Conservation (phyloP, 2,888 invertebrate species). For the Seira ritae region DNA sequence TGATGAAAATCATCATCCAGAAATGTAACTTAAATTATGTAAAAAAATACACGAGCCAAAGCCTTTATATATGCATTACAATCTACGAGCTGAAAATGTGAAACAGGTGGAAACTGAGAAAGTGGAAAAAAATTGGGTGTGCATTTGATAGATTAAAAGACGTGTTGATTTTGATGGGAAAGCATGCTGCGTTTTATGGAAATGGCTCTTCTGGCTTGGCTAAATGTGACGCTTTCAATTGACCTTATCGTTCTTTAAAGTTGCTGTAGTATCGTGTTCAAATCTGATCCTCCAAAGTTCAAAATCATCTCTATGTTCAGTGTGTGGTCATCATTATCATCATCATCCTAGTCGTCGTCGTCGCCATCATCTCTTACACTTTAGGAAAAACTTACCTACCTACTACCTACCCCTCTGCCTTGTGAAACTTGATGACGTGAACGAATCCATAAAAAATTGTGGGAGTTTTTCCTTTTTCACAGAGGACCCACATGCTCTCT, state of each 20-base stretch:
- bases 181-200: conserved; percentile 62
- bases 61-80: not conserved
- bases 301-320: not conserved
- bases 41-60: conserved; percentile 4
- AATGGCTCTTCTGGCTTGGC: conserved; percentile 54
- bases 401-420: not conserved
- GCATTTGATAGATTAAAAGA: conserved; percentile 9
- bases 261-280: not conserved
- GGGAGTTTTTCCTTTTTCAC: not conserved
- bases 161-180: conserved; percentile 62
- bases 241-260: conserved; percentile 17
- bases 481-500: not conserved
- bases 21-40: not conserved
- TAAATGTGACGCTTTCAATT: conserved; percentile 51
- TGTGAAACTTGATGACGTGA: conserved; percentile 14
- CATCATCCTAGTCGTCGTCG: too few relatives aligned
- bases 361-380: too few relatives aligned
- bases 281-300: not conserved
- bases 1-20: not conserved
- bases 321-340: not conserved
- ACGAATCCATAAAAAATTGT: conserved; percentile 11
- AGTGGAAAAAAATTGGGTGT: conserved; percentile 38
- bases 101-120: conserved; percentile 44
- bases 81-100: too few relatives aligned
- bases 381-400: not conserved